Evolutionary conservation across 2,113 vertebrate genomes (phyloP).

Genomic region (Gnathonemus echidnorhynchus): DNA sequence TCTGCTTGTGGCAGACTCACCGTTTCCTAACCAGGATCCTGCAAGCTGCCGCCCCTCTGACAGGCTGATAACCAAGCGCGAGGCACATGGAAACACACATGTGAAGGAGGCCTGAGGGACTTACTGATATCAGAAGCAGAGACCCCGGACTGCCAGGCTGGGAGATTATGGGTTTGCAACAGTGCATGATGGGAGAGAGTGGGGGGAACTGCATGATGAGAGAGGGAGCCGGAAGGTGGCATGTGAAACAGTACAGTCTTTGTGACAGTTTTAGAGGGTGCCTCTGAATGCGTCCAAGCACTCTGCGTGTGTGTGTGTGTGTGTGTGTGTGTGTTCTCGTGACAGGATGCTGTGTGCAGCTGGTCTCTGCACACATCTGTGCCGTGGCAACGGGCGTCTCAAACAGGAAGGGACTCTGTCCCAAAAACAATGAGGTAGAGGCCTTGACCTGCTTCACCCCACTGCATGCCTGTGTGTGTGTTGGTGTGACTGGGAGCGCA

Average conservation of each 20-base stretch:
- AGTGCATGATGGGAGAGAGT: background rate
- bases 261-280: background rate
- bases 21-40: background rate
- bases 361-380: conserved; percentile 44
- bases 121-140: background rate
- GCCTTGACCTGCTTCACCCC: conserved; percentile 56
- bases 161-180: background rate
- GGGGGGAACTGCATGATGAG: background rate
- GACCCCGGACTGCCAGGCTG: background rate
- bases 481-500: background rate
- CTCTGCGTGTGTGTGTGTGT: background rate
- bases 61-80: background rate
- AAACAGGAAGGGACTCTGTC: conserved; percentile 62
- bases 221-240: conserved; percentile 1
- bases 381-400: conserved; percentile 47
- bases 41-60: background rate
- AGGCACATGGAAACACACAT: background rate
- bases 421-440: conserved; percentile 61
- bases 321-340: conserved; percentile 1
- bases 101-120: background rate
- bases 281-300: background rate
- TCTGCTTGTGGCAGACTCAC: background rate
- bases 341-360: conserved; percentile 24
- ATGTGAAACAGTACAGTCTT: conserved; percentile 1
- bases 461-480: conserved; percentile 14